These are phyloP conservation scores for Battus philenor DNA, from an alignment of 1,140 invertebrate species.

Conservation along the genomic window DNA sequence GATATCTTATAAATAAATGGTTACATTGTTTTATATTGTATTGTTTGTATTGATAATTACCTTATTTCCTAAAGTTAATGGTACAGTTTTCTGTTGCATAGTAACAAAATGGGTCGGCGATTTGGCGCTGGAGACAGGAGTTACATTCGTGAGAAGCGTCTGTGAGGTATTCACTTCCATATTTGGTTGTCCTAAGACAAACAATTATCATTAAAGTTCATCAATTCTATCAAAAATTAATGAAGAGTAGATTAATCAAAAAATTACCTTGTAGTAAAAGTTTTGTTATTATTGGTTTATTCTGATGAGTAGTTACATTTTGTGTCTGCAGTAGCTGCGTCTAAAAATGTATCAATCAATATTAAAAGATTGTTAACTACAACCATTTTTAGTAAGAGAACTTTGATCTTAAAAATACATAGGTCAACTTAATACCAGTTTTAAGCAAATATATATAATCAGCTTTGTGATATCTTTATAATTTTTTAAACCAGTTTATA, in stretches of 20 bases:
- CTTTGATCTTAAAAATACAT: too few species aligned
- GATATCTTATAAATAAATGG: too few species aligned
- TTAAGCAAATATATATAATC: too few species aligned
- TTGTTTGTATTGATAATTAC: constrained; percentile 18
- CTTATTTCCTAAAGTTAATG: constrained; percentile 47
- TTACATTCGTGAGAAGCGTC: constrained; percentile 40
- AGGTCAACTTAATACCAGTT: too few species aligned
- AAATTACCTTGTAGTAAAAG: constrained; percentile 46
- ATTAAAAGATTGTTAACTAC: too few species aligned
- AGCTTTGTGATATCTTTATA: too few species aligned
- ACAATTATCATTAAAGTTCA: background rate
- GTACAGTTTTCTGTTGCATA: constrained; percentile 48
- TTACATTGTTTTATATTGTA: too few species aligned
- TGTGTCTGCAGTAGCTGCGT: constrained; percentile 33
- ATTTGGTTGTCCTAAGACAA: constrained; percentile 26
- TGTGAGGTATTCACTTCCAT: constrained; percentile 23
- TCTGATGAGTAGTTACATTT: constrained; percentile 20
- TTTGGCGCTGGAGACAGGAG: constrained; percentile 38
- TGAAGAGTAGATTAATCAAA: constrained; percentile 2
- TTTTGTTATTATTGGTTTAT: constrained; percentile 44
- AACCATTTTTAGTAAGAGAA: too few species aligned
- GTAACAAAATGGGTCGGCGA: constrained; percentile 45
- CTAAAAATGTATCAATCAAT: too few species aligned
- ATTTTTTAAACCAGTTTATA: too few species aligned
- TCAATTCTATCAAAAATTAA: background rate